Base-by-base conservation (phyloP, 1,140 invertebrate genomes). In the Leptonema lineaticorne region DNA sequence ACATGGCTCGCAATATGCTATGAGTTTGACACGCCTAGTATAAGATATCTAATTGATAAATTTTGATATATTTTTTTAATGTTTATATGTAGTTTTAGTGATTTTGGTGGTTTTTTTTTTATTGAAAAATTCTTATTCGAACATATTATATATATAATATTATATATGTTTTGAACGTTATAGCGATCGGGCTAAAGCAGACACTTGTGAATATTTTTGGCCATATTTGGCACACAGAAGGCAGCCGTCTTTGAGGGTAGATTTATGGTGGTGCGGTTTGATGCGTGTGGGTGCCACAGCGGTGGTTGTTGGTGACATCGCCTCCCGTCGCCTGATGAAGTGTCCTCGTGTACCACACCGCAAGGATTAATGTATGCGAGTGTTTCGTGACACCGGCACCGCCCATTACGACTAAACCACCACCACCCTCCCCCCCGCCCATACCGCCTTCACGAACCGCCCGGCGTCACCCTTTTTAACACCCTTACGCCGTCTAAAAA, bases 261-360 rank as follows among this genome's bases (percentile, higher is more conserved):
- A 62, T 62, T 62, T 62, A 64, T 46, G 30, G 30, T 5, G 37
- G 62, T 50, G 46, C 62, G 62, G 20, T 22, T n/a, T n/a, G 33
- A 14, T 45, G 41, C 29, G 28, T 62, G 29, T 45, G 29, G 56
- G 24, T 33, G 59, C 59, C 28, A 62, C n/a, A 62, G 60, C 29
- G 45, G 24, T 24, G 50, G 58, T 57, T 70, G 63, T 20, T 24
- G 4, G 69, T 67, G 69, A 70, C 69, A 64, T 69, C 45, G 33
- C 68, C 68, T 58, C 68, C 68, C 68, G 60, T 56, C n/a, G 64
- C 37, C 59, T 69, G 62, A 66, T 69, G 63, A 60, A 69, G 68
- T 63, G 50, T 48, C 63, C 37, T 64, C 45, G 59, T 62, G 59
- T 62, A 62, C 59, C 33, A n/a, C n/a, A 29, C 63, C 48, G 24